These are phyloP conservation scores for Megaptera novaeangliae DNA, from an alignment of 2,113 vertebrate species.

Conservation along the genomic window DNA sequence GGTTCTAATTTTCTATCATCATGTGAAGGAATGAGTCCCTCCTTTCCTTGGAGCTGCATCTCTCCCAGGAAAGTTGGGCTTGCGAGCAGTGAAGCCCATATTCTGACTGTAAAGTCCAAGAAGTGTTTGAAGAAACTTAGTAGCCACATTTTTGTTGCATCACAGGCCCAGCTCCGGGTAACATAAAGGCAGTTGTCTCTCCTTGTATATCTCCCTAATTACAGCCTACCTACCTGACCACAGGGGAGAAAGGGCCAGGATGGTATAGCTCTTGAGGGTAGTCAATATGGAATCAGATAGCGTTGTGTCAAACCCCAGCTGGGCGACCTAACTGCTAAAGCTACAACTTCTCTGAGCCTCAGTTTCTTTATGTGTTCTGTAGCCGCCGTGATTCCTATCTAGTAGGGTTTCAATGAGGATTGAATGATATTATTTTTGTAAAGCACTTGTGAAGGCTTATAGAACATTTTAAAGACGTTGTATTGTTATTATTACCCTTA, in stretches of 20 bases:
- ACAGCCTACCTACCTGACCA: neutral
- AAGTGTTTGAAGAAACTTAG: neutral
- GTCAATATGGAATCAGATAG: neutral
- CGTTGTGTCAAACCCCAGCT: neutral
- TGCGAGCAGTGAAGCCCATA: neutral
- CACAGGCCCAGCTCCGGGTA: neutral
- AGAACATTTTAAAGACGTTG: neutral
- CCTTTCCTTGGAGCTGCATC: neutral
- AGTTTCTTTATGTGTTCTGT: neutral
- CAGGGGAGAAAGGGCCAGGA: neutral
- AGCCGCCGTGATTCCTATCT: neutral
- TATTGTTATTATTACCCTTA: neutral
- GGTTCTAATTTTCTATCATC: neutral
- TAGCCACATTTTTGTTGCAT: neutral
- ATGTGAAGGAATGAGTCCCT: neutral
- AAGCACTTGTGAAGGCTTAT: neutral
- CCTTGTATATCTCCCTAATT: neutral
- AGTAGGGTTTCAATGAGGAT: neutral
- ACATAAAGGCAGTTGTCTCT: neutral
- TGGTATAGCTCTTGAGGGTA: neutral
- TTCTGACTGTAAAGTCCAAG: neutral
- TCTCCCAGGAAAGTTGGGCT: neutral
- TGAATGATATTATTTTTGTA: neutral
- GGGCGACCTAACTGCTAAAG: neutral
- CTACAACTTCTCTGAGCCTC: neutral